Percentiles rank a stretch among this genome's conserved stretches.
Evolutionary conservation across 2,888 invertebrate species (phyloP).

Genomic region (Lasioglossum villosulum): DNA sequence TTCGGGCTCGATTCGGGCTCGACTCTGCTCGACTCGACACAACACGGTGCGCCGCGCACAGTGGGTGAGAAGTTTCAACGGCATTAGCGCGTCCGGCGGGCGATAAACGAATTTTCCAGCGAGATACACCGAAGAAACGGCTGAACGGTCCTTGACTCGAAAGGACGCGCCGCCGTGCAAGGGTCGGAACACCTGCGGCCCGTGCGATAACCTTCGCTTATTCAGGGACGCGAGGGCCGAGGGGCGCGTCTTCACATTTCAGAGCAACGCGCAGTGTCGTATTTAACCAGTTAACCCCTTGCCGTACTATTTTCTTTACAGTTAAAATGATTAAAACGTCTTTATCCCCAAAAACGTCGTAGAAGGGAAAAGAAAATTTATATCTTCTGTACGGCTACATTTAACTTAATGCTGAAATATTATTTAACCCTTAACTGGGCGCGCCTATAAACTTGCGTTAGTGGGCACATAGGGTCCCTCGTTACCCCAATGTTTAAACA

Average conservation of each 20-base stretch:
- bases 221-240: not conserved
- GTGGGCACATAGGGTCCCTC: no score
- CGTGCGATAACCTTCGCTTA: conserved; percentile 24
- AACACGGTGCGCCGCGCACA: no score
- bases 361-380: no score
- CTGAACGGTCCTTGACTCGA: conserved; percentile 21
- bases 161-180: not conserved
- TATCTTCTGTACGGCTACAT: no score
- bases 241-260: conserved; percentile 7
- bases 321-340: no score
- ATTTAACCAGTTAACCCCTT: no score
- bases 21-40: not conserved
- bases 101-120: conserved; percentile 64
- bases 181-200: conserved; percentile 17
- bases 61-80: conserved; percentile 43
- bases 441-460: no score
- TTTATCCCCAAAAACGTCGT: no score
- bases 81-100: conserved; percentile 56
- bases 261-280: not conserved
- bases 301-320: no score
- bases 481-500: no score
- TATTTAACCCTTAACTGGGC: no score
- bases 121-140: conserved; percentile 48
- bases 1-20: not conserved
- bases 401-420: no score